Base-by-base conservation (phyloP, 2,888 invertebrate species). In the Rhorus exstirpatorius region DNA sequence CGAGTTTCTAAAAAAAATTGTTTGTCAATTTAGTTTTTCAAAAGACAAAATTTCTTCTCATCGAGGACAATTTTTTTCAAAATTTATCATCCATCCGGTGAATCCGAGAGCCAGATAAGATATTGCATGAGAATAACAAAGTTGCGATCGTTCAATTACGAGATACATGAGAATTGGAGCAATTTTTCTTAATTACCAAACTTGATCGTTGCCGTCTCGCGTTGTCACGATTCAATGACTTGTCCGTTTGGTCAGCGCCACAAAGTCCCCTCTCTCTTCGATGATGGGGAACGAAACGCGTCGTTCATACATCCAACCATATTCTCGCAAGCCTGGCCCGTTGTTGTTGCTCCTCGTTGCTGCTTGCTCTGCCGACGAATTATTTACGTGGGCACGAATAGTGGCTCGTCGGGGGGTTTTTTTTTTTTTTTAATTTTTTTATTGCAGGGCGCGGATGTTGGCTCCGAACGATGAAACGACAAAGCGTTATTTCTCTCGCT, bases 341-440 rank as follows among this genome's bases (percentile, higher is more conserved):
- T 14, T 46, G 8, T 7, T 46, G 44, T 19, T 46, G 71, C 21
- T 63, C n/a, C n/a, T n/a, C n/a, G 61, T 31, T 35, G 19, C 38
- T 19, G 8, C 8, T 8, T 44, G 17, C 44, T 44, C 53, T 24
- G 26, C 65, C 79, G 72, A 74, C 67, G 67, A 79, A 79, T 79
- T 74, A 74, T 79, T 79, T 74, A 79, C 67, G 72, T 67, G 79
- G 72, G 67, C 72, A 35, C 26, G 31, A 41, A 67, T 67, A 74
- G 72, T 67, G 72, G 72, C 71, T 58, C 67, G 65, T 74, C 72
- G 67, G 31, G 79, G 51, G 31, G 70, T 71, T 78, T 77, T 51
- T 77, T 77, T 68, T 77, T 60, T 67, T 26, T 51, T 58, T 41
- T 44, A 14, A 17, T 49, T 65, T 76, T 76, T 53, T 76, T 60